Evolutionary conservation across 2,888 invertebrate genomes (phyloP), one percentile per base, ranked within the genome.

Genomic region (Archips xylosteana): DNA sequence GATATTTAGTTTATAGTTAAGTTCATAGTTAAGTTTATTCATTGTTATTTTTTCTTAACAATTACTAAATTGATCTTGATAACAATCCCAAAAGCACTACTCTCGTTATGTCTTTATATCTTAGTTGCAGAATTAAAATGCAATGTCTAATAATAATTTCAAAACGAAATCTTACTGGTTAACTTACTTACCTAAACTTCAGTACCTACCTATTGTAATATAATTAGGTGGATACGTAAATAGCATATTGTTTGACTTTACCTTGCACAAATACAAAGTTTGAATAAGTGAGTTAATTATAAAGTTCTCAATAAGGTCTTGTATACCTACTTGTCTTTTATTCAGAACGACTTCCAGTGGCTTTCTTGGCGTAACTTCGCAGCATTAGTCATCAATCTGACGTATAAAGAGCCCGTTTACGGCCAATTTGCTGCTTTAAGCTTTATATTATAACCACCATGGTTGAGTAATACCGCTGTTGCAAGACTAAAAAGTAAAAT

Each of bases 381-480:
- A 45, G 69, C 74, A 70, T 74, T 70, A 70, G 69, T 70, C 74
- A 74, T 70, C 69, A 74, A 70, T 74, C 64, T 74, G 74, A 70
- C 64, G 69, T 70, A 74, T 65, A 74, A 74, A 74, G 69, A 69
- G 69, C 65, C 65, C 51, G 63, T 74, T 74, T 74, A 69, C 60
- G 59, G 74, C 69, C 61, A 70, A 70, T 70, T 74, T 74, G 70
- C 74, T 69, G 39, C 70, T 74, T 70, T 65, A 65, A 74, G 65
- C 70, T 60, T 74, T 74, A 51, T 64, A 69, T 70, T 64, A 69
- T 70, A 74, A 70, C 68, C 13, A 64, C 65, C 64, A 47, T 32
- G 70, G 69, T 51, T 65, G 69, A 60, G 49, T 59, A 68, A 59
- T 32, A 60, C 54, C 60, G 65, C 54, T 51, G 65, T 65, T 70